These are phyloP conservation scores for Ptychochromis oligacanthus DNA, from an alignment of 2,113 vertebrate species.

Conservation along the genomic window DNA sequence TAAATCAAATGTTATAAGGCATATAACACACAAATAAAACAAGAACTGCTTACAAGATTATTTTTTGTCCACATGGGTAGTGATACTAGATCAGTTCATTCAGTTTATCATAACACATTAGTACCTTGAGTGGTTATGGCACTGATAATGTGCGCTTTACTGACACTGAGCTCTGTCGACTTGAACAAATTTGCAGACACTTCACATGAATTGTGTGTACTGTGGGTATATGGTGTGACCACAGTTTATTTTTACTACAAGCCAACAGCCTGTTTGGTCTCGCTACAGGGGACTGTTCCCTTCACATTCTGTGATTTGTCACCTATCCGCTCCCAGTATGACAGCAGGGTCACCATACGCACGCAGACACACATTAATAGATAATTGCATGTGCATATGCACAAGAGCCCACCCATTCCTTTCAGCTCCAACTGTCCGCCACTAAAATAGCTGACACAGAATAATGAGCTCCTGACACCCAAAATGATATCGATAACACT, in stretches of 20 bases:
- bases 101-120: background rate
- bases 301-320: constrained; percentile 62
- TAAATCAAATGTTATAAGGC: background rate
- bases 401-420: constrained; percentile 45
- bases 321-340: constrained; percentile 62
- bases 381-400: constrained; percentile 34
- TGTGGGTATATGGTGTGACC: constrained; percentile 47
- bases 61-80: background rate
- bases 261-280: constrained; percentile 75
- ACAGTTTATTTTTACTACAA: constrained; percentile 76
- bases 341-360: constrained; percentile 69
- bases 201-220: constrained; percentile 14
- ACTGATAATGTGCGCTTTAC: background rate
- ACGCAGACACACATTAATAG: constrained; percentile 35
- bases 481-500: constrained; percentile 77
- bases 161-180: constrained; percentile 11
- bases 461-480: constrained; percentile 80
- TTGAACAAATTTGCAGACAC: constrained; percentile 48
- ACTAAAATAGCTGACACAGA: constrained; percentile 76
- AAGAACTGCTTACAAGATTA: background rate
- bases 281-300: constrained; percentile 58
- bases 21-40: background rate
- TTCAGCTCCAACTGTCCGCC: constrained; percentile 57
- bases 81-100: background rate
- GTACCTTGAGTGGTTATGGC: background rate